A percentile compares a stretch with the other conserved stretches of the same genome.
Evolutionary conservation across 2,797 vertebrate species (phyloP).

Genomic region (Gymnothorax javanicus): DNA sequence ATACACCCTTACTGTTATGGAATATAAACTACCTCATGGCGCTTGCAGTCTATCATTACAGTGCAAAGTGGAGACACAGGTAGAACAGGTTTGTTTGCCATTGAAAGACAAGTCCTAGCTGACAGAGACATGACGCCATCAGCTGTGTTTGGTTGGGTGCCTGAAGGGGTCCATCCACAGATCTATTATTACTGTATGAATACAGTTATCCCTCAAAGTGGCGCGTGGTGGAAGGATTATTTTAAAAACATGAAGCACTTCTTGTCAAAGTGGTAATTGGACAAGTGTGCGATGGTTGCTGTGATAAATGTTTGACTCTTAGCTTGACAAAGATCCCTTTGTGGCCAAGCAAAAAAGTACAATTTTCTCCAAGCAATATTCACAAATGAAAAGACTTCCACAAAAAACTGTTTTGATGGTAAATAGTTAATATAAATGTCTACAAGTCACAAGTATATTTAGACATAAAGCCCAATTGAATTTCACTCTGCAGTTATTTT

Average conservation of each 20-base stretch:
- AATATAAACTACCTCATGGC: neutral
- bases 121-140: neutral
- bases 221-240: too few relatives aligned
- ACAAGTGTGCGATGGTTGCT: neutral
- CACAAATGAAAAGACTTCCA: neutral
- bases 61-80: neutral
- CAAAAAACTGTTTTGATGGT: neutral
- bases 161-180: too few relatives aligned
- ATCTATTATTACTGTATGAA: too few relatives aligned
- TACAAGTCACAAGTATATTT: neutral
- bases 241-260: too few relatives aligned
- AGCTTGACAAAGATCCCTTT: neutral
- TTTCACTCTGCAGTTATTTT: neutral
- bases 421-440: neutral
- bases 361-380: neutral
- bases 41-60: neutral
- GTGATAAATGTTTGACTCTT: neutral
- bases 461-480: neutral
- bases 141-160: neutral
- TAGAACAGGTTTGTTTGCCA: neutral
- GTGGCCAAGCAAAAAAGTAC: neutral
- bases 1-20: neutral
- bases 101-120: neutral
- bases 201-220: too few relatives aligned
- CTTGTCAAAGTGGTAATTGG: neutral